Base-by-base conservation (phyloP, 2,113 vertebrate genomes). In the Muntiacus muntjak region DNA sequence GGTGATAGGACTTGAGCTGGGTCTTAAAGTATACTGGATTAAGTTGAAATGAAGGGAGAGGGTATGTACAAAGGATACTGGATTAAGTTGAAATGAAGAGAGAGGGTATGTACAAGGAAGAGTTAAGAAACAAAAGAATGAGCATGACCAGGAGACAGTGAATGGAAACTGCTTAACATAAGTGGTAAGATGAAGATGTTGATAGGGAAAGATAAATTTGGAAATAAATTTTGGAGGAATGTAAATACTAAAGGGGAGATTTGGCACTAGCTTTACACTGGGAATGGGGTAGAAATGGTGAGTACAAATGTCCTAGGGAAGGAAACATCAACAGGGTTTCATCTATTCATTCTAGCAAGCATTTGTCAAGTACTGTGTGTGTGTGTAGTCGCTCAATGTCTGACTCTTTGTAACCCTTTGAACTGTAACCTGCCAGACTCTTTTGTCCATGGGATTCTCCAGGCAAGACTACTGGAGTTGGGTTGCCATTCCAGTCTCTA, bases 221-320 rank as follows among this genome's bases (percentile, higher is more conserved):
- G 26, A 91, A 97, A 89, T 92, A 54, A 83, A 83, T 76, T 87
- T 92, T 94, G n/a, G 50, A 94, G 40, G 47, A 87, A 62, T 14
- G 79, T 40, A 93, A 82, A 89, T 92, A 43, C n/a, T 94, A 87
- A 89, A 89, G 36, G 79, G 36, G 7, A 52, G 74, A 85, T 13
- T 82, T 78, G 94, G 43, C 26, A 2, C 84, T 83, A 60, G 45
- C 50, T 25, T 95, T 45, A 76, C 36, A n/a, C 10, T 43, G 16
- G 11, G 19, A 74, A 90, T 91, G 21, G 2, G 26, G 30, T 92
- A 74, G 23, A 94, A 92, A 94, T 3, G 7, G 47, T 62, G 11
- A 90, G 1, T 52, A 23, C 17, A 57, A 50, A 25, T 55, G 47
- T 47, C 16, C 64, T 74, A 26, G 4, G 6, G 17, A 36, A 78